Conservation (phyloP, 1,140 invertebrate genomes). For the Akabosia matsudoensis region DNA sequence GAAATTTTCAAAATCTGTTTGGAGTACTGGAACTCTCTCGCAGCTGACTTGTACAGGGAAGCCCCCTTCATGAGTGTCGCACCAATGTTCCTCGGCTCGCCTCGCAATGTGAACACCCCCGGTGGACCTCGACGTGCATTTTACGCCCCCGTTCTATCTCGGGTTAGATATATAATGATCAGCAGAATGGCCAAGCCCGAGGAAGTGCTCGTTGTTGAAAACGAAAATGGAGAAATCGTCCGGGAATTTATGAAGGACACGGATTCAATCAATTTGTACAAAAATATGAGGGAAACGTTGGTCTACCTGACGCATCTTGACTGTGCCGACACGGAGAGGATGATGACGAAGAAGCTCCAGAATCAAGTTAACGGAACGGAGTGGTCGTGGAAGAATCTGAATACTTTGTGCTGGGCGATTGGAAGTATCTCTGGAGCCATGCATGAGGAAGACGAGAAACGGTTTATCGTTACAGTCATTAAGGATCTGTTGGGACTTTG, state of each 20-base stretch:
- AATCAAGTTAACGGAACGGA: constrained; percentile 98
- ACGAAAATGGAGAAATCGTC: constrained; percentile 99
- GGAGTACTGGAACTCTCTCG: constrained; percentile 96
- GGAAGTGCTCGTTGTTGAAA: constrained; percentile 99
- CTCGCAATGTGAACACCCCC: constrained; percentile 48
- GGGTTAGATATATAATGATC: constrained; percentile 97
- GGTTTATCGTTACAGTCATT: constrained; percentile 98
- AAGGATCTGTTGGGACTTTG: constrained; percentile 97
- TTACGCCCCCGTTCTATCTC: constrained; percentile 68
- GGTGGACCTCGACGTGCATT: constrained; percentile 61
- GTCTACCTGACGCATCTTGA: constrained; percentile 99
- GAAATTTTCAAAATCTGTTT: constrained; percentile 99
- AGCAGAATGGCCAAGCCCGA: constrained; percentile 99
- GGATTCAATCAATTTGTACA: constrained; percentile 98
- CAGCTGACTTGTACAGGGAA: constrained; percentile 82
- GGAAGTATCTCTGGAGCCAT: constrained; percentile 98
- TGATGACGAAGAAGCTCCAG: constrained; percentile 98
- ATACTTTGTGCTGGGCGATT: constrained; percentile 99
- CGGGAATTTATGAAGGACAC: constrained; percentile 99
- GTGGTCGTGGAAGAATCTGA: constrained; percentile 99
- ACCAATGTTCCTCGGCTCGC: constrained; percentile 50
- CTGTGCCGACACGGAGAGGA: constrained; percentile 93
- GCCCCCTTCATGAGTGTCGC: constrained; percentile 50
- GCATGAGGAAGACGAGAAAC: constrained; percentile 98
- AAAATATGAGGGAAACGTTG: constrained; percentile 98